A percentile compares a stretch with the other conserved stretches of the same genome.
These are phyloP conservation scores for Bovichtus diacanthus DNA, from an alignment of 2,797 vertebrate species.

Conservation along the genomic window DNA sequence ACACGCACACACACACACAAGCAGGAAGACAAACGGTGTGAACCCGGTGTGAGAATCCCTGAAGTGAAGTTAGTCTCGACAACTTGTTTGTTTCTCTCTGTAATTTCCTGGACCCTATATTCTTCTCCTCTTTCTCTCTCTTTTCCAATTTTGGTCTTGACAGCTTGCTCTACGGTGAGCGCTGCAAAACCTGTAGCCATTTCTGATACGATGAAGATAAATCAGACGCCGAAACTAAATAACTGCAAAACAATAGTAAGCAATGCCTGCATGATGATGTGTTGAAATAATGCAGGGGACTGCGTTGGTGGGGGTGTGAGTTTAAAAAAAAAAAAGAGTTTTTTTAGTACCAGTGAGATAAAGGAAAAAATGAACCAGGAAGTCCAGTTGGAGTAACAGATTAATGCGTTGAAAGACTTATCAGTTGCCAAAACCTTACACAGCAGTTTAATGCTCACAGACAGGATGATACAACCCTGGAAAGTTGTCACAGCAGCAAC, in stretches of 20 bases:
- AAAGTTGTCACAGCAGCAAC: neutral
- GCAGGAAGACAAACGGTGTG: no score
- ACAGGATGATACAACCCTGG: neutral
- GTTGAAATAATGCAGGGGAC: no score
- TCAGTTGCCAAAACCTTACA: neutral
- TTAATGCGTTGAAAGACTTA: neutral
- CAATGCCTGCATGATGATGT: no score
- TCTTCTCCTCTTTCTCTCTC: neutral
- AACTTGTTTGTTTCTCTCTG: constrained; percentile 12
- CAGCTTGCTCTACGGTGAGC: no score
- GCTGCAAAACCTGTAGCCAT: no score
- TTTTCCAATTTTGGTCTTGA: no score
- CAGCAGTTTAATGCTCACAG: neutral
- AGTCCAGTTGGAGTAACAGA: neutral
- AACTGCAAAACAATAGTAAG: no score
- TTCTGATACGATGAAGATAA: no score
- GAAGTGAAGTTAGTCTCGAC: constrained; percentile 32
- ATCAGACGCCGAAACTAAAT: no score
- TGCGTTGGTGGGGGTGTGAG: no score
- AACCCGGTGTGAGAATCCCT: constrained; percentile 39
- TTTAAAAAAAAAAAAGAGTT: no score
- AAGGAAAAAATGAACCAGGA: neutral
- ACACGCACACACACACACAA: no score
- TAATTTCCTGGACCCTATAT: constrained; percentile 19
- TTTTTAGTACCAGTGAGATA: neutral